A percentile compares a stretch with the other conserved stretches of the same genome.
phyloP scores from a whole-genome alignment of 1,140 invertebrate genomes.

The Apis dorsata region DNA sequence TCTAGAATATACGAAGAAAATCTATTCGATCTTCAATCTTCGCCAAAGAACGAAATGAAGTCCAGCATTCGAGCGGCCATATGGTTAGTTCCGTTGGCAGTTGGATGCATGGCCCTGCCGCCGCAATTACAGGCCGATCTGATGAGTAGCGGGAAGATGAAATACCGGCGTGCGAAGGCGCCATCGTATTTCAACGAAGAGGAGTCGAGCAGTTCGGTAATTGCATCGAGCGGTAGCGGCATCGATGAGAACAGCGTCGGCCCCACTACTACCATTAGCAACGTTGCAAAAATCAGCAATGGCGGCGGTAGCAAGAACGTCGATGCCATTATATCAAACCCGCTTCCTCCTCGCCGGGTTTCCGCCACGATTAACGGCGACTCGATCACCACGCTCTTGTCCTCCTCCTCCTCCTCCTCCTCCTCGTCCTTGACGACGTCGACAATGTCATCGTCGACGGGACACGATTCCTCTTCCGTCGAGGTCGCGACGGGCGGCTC shows the following conservation, averaged over 20 bases:
- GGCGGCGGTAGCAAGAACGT: not conserved
- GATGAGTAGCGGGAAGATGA: constrained; percentile 50
- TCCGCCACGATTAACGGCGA: constrained; percentile 71
- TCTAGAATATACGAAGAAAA: not conserved
- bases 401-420: constrained; percentile 42
- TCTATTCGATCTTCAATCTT: too few species aligned
- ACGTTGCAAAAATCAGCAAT: constrained; percentile 52
- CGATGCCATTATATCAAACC: not conserved
- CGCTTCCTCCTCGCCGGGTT: constrained; percentile 21
- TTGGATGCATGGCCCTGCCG: constrained; percentile 61
- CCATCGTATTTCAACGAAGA: constrained; percentile 45
- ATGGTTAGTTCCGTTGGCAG: constrained; percentile 40
- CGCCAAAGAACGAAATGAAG: constrained; percentile 51
- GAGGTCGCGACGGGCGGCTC: not conserved
- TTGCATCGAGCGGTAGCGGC: constrained; percentile 63
- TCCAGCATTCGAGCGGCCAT: constrained; percentile 47
- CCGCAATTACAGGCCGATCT: constrained; percentile 31
- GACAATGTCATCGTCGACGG: constrained; percentile 1
- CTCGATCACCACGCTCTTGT: constrained; percentile 72
- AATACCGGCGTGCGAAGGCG: constrained; percentile 64
- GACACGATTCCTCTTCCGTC: not conserved
- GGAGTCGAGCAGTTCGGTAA: constrained; percentile 24
- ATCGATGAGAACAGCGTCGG: constrained; percentile 32
- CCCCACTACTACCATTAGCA: too few species aligned
- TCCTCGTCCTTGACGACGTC: constrained; percentile 11